Evolutionary conservation across 2,113 vertebrate genomes (phyloP).

Genomic region (Carlito syrichta): DNA sequence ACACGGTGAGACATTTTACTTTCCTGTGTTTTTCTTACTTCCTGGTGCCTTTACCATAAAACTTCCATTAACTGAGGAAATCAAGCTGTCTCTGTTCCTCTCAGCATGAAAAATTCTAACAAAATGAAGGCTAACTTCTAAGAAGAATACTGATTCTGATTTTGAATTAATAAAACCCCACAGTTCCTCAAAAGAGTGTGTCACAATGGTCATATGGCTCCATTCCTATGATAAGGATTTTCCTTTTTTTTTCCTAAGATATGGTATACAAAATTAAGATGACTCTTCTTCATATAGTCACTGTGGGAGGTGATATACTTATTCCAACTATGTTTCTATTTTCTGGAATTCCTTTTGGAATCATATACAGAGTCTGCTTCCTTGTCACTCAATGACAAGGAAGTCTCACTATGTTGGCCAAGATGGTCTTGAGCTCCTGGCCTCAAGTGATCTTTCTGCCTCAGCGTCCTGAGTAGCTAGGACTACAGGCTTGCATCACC

Average conservation of each 20-base stretch:
- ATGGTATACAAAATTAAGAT: not conserved
- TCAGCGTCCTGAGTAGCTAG: no score
- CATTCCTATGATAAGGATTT: not conserved
- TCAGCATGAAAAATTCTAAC: not conserved
- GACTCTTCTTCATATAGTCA: not conserved
- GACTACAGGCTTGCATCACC: no score
- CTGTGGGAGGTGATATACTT: not conserved
- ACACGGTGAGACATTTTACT: not conserved
- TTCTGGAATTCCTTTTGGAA: not conserved
- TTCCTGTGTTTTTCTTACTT: no score
- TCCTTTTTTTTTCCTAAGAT: not conserved
- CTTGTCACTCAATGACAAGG: not conserved
- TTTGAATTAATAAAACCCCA: not conserved
- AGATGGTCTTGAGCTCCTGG: no score
- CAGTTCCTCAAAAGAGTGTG: not conserved
- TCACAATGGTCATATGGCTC: not conserved
- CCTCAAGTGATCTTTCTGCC: no score
- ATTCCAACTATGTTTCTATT: not conserved
- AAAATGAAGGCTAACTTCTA: not conserved
- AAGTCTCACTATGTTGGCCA: no score
- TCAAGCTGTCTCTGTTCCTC: not conserved
- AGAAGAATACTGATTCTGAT: not conserved
- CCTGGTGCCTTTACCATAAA: not conserved
- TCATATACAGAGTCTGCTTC: not conserved
- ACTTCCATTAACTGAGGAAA: not conserved